A percentile compares a stretch with the other conserved stretches of the same genome.
Evolutionary conservation across 2,888 invertebrate genomes (phyloP).

Genomic region (Cephus nigrinus): DNA sequence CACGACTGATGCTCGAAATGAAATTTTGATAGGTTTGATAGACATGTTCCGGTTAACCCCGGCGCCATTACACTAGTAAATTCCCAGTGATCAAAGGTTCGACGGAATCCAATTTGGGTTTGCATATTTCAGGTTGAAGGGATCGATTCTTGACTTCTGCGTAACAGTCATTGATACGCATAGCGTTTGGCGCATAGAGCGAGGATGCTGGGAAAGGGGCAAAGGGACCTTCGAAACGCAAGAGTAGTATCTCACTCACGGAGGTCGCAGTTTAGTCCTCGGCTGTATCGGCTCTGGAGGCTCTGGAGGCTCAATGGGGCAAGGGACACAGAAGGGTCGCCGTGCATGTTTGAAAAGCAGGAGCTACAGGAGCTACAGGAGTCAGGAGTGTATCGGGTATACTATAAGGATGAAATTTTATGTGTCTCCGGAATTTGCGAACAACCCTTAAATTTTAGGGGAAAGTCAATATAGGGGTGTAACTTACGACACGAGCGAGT

Average conservation of each 20-base stretch:
- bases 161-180: background rate
- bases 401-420: background rate
- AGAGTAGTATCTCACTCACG: background rate
- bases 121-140: constrained; percentile 51
- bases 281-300: background rate
- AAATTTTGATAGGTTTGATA: background rate
- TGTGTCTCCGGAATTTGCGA: constrained; percentile 5
- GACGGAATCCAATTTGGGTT: constrained; percentile 54
- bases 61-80: constrained; percentile 16
- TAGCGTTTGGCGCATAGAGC: constrained; percentile 19
- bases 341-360: background rate
- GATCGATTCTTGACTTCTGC: constrained; percentile 42
- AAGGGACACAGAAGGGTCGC: background rate
- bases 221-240: background rate
- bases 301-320: background rate
- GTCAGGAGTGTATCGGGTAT: background rate
- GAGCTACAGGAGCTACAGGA: background rate
- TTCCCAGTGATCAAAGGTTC: constrained; percentile 42
- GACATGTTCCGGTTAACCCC: background rate
- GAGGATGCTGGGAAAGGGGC: constrained; percentile 3
- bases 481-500: constrained; percentile 24
- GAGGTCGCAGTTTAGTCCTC: background rate
- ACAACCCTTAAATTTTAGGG: constrained; percentile 16
- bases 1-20: background rate
- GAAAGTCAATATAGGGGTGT: constrained; percentile 35